phyloP scores from a whole-genome alignment of 2,888 invertebrate species.

The Schizaphis graminum region DNA sequence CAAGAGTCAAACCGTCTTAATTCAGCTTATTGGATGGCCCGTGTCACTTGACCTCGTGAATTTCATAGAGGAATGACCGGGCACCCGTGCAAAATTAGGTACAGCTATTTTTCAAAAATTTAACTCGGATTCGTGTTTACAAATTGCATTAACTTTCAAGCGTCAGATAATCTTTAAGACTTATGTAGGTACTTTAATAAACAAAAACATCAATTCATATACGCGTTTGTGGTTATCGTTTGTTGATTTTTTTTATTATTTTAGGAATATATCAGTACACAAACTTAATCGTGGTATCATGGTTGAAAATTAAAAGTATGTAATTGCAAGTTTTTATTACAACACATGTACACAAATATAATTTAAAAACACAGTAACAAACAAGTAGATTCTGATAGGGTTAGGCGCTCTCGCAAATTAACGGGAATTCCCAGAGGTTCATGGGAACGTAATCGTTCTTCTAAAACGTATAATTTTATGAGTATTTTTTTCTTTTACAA shows the following conservation, averaged over 20 bases:
- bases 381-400: no score
- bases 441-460: no score
- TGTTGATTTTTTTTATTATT: background rate
- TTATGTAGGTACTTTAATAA: background rate
- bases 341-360: no score
- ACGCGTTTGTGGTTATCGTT: background rate
- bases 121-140: background rate
- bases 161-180: background rate
- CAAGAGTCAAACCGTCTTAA: slow-evolving; percentile 2
- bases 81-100: background rate
- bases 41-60: background rate
- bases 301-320: background rate
- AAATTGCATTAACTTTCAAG: background rate
- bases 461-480: no score
- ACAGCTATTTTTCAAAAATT: background rate
- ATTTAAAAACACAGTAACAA: no score
- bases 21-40: background rate
- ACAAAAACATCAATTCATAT: background rate
- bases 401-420: background rate
- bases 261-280: background rate
- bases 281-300: no score
- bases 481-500: background rate
- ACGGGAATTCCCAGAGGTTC: background rate
- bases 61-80: slow-evolving; percentile 3
- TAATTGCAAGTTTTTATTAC: background rate